Percentiles rank a stretch among this genome's conserved stretches.
These are phyloP conservation scores for Apamea sordens DNA, from an alignment of 2,888 invertebrate genomes.

Conservation along the genomic window DNA sequence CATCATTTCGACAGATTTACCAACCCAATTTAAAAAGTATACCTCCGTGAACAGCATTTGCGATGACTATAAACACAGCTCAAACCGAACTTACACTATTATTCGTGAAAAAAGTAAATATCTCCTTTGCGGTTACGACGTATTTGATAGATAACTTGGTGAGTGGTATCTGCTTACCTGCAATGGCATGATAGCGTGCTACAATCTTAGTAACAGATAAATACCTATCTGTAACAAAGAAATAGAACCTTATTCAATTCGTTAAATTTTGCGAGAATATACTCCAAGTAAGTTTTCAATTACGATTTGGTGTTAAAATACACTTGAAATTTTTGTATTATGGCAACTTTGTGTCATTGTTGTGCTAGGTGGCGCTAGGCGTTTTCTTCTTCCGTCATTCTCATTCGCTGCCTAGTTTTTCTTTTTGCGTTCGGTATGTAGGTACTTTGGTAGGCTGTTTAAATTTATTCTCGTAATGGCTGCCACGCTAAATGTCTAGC, in stretches of 20 bases:
- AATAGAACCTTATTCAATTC: too few species aligned
- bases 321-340: slow-evolving; percentile 27
- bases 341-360: slow-evolving; percentile 70
- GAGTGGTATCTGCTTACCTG: not conserved
- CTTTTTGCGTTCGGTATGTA: slow-evolving; percentile 84
- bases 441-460: slow-evolving; percentile 82
- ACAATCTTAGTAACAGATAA: not conserved
- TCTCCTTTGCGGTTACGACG: not conserved
- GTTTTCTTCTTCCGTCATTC: slow-evolving; percentile 85
- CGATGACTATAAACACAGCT: not conserved
- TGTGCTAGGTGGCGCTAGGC: slow-evolving; percentile 83
- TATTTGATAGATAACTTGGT: not conserved
- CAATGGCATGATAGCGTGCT: not conserved
- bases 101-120: not conserved
- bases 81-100: not conserved
- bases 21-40: too few species aligned
- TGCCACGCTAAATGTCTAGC: slow-evolving; percentile 88
- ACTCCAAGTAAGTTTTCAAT: slow-evolving; percentile 48
- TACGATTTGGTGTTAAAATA: slow-evolving; percentile 33
- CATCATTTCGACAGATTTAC: too few species aligned
- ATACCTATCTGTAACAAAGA: not conserved
- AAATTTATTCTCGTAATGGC: slow-evolving; percentile 89
- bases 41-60: too few species aligned
- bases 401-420: slow-evolving; percentile 83
- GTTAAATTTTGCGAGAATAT: slow-evolving; percentile 36